These are phyloP conservation scores for Nematostella vectensis DNA, from an alignment of 92 coral and sea anemone genomes.

Conservation along the genomic window DNA sequence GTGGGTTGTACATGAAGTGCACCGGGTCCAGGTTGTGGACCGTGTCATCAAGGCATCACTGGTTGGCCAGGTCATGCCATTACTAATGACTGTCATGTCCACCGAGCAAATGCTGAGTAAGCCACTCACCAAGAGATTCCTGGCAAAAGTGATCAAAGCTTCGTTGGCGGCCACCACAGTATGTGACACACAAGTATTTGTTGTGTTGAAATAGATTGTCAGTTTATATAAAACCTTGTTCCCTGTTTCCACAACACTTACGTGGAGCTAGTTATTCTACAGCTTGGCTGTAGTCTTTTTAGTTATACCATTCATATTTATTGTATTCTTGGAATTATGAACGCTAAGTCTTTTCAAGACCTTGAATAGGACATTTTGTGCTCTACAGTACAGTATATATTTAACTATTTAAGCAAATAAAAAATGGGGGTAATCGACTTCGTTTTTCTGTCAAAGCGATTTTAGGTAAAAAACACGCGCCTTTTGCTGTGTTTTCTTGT, in stretches of 20 bases:
- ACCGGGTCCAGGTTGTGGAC: constrained; percentile 58
- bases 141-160: constrained; percentile 45
- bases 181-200: constrained; percentile 1
- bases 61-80: constrained; percentile 64
- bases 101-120: constrained; percentile 57
- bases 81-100: constrained; percentile 65
- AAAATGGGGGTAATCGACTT: too few species aligned
- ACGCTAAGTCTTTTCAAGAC: too few species aligned
- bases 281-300: too few species aligned
- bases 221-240: not conserved
- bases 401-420: too few species aligned
- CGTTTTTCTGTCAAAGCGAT: too few species aligned
- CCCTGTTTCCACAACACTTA: not conserved
- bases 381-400: too few species aligned
- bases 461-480: too few species aligned
- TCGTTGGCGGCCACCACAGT: constrained; percentile 79
- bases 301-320: too few species aligned
- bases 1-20: too few species aligned
- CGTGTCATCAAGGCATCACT: constrained; percentile 59
- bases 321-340: not conserved
- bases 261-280: not conserved
- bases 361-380: too few species aligned
- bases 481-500: too few species aligned
- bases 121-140: constrained; percentile 53
- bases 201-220: too few species aligned